These are phyloP conservation scores for Rousettus leschenaultii DNA, from an alignment of 2,113 vertebrate genomes.

Conservation along the genomic window DNA sequence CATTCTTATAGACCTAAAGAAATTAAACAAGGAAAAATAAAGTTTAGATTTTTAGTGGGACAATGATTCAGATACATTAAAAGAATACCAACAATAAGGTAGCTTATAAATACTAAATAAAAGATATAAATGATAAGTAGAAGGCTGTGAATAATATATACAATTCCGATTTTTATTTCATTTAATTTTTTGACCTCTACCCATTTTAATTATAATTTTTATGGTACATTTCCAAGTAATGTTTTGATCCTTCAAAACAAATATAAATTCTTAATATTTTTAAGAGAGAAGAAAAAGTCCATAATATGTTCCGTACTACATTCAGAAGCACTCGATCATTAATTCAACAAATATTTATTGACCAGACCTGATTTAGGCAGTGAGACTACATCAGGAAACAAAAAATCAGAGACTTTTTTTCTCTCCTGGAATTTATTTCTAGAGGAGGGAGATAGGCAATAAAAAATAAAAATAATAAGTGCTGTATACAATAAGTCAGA, in stretches of 20 bases:
- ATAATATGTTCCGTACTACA: too few relatives aligned
- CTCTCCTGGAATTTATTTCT: background rate
- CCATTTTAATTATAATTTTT: background rate
- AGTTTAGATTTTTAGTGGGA: background rate
- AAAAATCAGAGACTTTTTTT: background rate
- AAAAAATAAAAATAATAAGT: background rate
- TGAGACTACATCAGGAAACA: too few relatives aligned
- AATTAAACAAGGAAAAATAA: background rate
- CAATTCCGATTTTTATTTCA: background rate
- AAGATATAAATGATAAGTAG: background rate
- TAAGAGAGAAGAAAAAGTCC: background rate
- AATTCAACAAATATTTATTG: too few relatives aligned
- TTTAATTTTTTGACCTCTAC: too few relatives aligned
- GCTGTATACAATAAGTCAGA: background rate
- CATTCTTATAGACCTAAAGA: background rate
- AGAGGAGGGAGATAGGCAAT: background rate
- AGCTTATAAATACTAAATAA: background rate
- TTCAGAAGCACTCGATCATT: too few relatives aligned
- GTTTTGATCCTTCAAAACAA: background rate
- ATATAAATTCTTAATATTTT: background rate
- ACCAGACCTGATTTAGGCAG: too few relatives aligned
- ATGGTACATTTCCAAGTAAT: background rate
- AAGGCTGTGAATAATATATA: background rate
- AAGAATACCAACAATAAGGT: background rate
- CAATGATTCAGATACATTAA: background rate